Evolutionary conservation across 1,140 invertebrate genomes (phyloP), one percentile per base, ranked within the genome.

Genomic region (Hyposmocoma kahamanoa): DNA sequence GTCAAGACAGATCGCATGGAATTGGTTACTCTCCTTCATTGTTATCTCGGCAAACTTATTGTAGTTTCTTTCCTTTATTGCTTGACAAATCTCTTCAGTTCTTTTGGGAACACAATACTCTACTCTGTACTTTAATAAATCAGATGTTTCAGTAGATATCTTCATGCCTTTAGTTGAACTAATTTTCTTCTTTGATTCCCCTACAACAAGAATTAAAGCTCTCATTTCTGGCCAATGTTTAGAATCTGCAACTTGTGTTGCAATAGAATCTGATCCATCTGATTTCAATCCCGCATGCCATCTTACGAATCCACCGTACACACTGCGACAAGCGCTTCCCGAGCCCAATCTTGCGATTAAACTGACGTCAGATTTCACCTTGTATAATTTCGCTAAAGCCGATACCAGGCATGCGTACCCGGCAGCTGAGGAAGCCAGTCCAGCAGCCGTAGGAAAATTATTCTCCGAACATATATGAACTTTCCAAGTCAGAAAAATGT

Each of bases 391-490:
- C 5, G 94, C 90, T 22, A 98, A 72, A 15, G 94, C 90, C 59
- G 88, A 91, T 0, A 94, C 93, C 26, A 96, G 86, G 77, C 94
- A 97, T 18, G 98, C 97, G 87, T 98, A 99, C 18, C 98, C 98
- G 47, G 98, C 97, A 48, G 98, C 98, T 54, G 97, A 99, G 2
- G 97, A 99, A 4, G 98, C 98, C 20, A 99, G 87, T 1, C 98
- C 98, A 55, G 98, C 97, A 18, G 97, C 97, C 15, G 98, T 99
- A 15, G 98, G 98, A 79, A 99, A 99, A 88, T 99, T 99, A 84
- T 99, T 99, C 67, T 92, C 91, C 0, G 98, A 99, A 76, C 92
- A 95, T 59, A 99, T 94, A 59, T 93, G 93, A 19, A 98, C 67
- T 68, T 96, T 92, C 91, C 92, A 95, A 6, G 88, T 55, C 0